Percentiles rank a stretch among this genome's conserved stretches.
These are phyloP conservation scores for Tetrapedia diversipes DNA, from an alignment of 2,888 invertebrate species.

Conservation along the genomic window DNA sequence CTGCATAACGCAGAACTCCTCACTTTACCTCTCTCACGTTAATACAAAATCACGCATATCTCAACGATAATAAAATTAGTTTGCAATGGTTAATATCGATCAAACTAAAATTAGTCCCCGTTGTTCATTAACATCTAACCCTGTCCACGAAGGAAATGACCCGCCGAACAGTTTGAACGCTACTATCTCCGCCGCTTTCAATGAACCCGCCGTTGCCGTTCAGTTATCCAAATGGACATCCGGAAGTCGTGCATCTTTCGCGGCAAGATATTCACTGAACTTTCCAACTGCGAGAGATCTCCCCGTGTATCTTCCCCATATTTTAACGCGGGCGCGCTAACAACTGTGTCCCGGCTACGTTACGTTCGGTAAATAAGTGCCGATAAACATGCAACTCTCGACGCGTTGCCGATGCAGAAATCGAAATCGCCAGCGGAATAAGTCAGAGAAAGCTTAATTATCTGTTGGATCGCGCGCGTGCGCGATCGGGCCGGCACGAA, in stretches of 20 bases:
- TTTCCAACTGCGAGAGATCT: conserved; percentile 23
- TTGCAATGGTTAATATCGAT: no score
- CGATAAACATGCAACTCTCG: conserved; percentile 45
- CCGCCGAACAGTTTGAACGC: no score
- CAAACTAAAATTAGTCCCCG: no score
- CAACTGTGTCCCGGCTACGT: conserved; percentile 19
- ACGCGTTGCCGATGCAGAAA: conserved; percentile 23
- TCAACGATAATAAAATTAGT: no score
- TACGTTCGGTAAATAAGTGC: conserved; percentile 28
- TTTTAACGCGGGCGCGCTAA: conserved; percentile 10
- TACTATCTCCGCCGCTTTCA: no score
- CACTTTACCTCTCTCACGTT: no score
- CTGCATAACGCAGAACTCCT: no score
- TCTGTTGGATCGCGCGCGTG: conserved; percentile 33
- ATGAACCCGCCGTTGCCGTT: conserved; percentile 4
- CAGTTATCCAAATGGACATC: conserved; percentile 15
- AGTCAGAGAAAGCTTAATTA: conserved; percentile 55
- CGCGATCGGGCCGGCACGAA: conserved; percentile 7
- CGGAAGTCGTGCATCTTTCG: neutral
- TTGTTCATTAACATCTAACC: no score
- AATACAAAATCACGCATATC: no score
- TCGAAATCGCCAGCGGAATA: conserved; percentile 25
- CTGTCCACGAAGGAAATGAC: no score
- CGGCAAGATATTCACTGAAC: conserved; percentile 11
- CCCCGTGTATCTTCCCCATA: conserved; percentile 13